Percentiles rank a stretch among this genome's conserved stretches.
phyloP scores from a whole-genome alignment of 2,888 invertebrate species.

The Synergus laeviventris region DNA sequence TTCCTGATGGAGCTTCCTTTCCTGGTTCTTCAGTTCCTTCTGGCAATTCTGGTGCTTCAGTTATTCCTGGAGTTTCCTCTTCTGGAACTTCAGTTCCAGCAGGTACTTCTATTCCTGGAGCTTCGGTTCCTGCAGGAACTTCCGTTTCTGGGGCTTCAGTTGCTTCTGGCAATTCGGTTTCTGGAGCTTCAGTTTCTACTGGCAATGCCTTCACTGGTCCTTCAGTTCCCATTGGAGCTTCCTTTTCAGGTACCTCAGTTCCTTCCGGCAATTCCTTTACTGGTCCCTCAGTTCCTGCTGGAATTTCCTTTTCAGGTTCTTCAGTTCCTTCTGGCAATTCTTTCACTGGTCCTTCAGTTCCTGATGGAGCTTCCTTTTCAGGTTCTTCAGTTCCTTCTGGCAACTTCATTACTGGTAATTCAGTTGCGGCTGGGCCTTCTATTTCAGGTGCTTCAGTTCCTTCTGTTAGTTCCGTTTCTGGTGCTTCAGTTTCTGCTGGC shows the following conservation, averaged over 20 bases:
- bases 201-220: constrained; percentile 37
- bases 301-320: neutral
- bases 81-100: constrained; percentile 38
- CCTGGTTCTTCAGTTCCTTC: constrained; percentile 42
- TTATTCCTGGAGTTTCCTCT: constrained; percentile 15
- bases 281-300: neutral
- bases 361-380: constrained; percentile 43
- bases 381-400: constrained; percentile 40
- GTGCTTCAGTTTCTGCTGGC: constrained; percentile 31
- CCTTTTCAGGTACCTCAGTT: neutral
- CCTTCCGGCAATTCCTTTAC: neutral
- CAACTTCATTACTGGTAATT: constrained; percentile 31
- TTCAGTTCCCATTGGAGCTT: neutral
- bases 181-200: constrained; percentile 39
- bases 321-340: constrained; percentile 1
- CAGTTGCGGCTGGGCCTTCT: constrained; percentile 42
- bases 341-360: neutral
- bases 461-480: constrained; percentile 19
- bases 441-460: constrained; percentile 40
- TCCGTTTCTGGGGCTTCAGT: constrained; percentile 8
- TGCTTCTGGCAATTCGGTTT: neutral
- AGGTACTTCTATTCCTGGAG: constrained; percentile 31
- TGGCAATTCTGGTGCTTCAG: constrained; percentile 18
- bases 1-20: constrained; percentile 18
- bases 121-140: constrained; percentile 12